Evolutionary conservation across 2,113 vertebrate genomes (phyloP), one percentile per base, ranked within the genome.

Genomic region (Epinephelus moara): DNA sequence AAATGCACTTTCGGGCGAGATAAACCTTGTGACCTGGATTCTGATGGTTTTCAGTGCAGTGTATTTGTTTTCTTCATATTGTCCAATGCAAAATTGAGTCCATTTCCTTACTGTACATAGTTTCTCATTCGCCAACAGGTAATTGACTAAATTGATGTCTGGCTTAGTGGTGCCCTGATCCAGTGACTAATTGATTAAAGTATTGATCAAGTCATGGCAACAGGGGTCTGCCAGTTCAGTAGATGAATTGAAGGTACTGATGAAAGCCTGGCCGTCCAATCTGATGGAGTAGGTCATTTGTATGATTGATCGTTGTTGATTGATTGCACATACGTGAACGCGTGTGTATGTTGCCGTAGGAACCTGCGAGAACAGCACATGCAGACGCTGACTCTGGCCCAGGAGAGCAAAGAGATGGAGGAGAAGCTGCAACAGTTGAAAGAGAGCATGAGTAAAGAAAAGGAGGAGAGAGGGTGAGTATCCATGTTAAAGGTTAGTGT

Each of bases 401-500:
- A 88, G 75, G 96, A 98, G 76, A 97, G 94, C 84, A 91, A 89
- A 66, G 95, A 96, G 62, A 94, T 98, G 94, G 97, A 98, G 93
- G 94, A 94, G 84, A 96, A 95, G 76, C 93, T 99, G 53, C 91
- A 78, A 66, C 93, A 96, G 68, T 95, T 99, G 21, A 96, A 95
- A 66, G 93, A 93, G 64, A 90, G 84, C 80, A 96, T 96, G 96
- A 96, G 88, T 73, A 95, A 91, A 88, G 96, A 98, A 89, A 99
- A 97, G 81, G 91, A 95, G 81, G 96, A 98, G 88, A 94, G 96
- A 88, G 94, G 89, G 98, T 99, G 90, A 88, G 97, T 97, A 76
- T 78, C 57, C 40, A 21, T 70, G 27, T 56, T 67, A 27, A 2
- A 45, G 73, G 47, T 47, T 47, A 18, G n/a, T 85, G 67, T 17